Percentiles rank a stretch among this genome's conserved stretches.
These are phyloP conservation scores for Dreissena rostriformis DNA, from an alignment of 1,140 invertebrate genomes.

Conservation along the genomic window DNA sequence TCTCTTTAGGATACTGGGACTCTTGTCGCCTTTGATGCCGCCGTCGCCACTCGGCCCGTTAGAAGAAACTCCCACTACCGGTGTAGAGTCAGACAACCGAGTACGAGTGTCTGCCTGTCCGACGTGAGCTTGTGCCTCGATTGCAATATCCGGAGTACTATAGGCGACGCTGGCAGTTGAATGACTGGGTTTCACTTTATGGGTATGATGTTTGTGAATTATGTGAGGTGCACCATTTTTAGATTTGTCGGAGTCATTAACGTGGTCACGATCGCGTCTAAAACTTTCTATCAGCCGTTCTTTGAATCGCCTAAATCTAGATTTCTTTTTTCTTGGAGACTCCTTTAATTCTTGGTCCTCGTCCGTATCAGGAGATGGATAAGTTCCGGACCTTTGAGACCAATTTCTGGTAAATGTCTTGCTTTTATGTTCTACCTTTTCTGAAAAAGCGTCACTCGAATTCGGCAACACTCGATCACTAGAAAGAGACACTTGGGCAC, in stretches of 20 bases:
- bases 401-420: slow-evolving; percentile 12
- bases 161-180: background rate
- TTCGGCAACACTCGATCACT: too few relatives aligned
- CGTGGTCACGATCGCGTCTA: slow-evolving; percentile 13
- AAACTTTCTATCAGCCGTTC: slow-evolving; percentile 30
- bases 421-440: too few relatives aligned
- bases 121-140: background rate
- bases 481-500: too few relatives aligned
- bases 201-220: background rate
- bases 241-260: background rate
- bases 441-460: background rate
- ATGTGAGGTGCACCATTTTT: background rate
- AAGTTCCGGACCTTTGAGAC: slow-evolving; percentile 44
- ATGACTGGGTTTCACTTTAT: slow-evolving; percentile 25
- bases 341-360: slow-evolving; percentile 20
- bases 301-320: slow-evolving; percentile 42
- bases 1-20: background rate
- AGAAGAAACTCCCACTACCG: too few relatives aligned
- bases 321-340: slow-evolving; percentile 48
- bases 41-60: too few relatives aligned
- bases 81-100: background rate
- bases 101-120: background rate
- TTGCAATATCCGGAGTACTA: slow-evolving; percentile 18
- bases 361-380: slow-evolving; percentile 51
- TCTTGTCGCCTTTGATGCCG: background rate